A percentile compares a stretch with the other conserved stretches of the same genome.
phyloP scores from a whole-genome alignment of 2,113 vertebrate species.

The Notiomystis cincta region DNA sequence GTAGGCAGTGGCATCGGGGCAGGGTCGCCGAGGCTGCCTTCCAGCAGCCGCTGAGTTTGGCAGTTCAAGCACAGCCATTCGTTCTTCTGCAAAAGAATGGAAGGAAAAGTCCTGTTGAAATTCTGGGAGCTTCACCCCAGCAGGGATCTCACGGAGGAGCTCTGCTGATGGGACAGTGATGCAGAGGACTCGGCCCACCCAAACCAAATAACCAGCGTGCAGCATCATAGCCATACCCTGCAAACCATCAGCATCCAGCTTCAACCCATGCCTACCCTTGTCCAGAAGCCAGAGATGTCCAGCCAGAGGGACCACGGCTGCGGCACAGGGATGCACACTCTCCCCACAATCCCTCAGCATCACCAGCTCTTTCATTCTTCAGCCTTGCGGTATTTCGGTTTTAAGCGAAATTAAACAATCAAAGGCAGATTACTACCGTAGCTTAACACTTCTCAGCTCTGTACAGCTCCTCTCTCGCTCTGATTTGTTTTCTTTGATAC shows the following conservation, averaged over 20 bases:
- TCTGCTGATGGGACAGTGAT: not conserved
- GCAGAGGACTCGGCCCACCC: not conserved
- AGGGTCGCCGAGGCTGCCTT: slow-evolving; percentile 89
- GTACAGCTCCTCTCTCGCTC: not conserved
- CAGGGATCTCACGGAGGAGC: not conserved
- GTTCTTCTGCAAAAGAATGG: slow-evolving; percentile 86
- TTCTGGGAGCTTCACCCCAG: not conserved
- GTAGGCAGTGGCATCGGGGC: slow-evolving; percentile 74
- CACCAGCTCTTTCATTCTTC: not conserved
- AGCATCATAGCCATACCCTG: fast-evolving
- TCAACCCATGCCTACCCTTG: not conserved
- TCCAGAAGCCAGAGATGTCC: not conserved
- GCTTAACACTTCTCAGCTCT: not conserved
- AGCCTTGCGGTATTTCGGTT: not conserved
- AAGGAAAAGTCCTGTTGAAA: not conserved
- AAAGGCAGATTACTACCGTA: not conserved
- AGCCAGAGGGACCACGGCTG: not conserved
- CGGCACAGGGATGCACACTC: not conserved
- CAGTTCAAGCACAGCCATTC: slow-evolving; percentile 99
- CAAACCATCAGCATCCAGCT: not conserved
- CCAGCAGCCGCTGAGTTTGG: slow-evolving; percentile 94
- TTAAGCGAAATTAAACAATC: not conserved
- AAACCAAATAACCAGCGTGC: fast-evolving
- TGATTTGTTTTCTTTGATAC: not conserved
- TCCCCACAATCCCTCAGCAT: not conserved